Base-by-base conservation (phyloP, 2,113 vertebrate genomes). In the Caracal caracal region DNA sequence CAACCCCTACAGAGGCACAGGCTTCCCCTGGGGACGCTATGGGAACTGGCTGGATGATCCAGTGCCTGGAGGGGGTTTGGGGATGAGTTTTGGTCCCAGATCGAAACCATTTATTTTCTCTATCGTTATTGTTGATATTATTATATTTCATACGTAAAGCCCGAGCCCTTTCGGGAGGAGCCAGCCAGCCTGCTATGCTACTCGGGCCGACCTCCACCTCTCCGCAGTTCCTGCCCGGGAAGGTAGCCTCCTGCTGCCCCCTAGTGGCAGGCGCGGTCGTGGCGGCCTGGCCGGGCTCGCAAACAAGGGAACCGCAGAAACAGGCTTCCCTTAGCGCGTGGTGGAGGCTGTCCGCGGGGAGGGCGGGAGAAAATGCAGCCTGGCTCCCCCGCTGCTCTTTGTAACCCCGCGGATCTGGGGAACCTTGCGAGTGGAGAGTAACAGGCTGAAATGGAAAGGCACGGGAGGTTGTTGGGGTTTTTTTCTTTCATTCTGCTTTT, bases 221-320 rank as follows among this genome's bases (percentile, higher is more conserved):
- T 4, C 47, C 0, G 61, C 51, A 20, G 20, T 26, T 63, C 33
- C 61, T 66, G 6, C 5, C 43, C 0, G 8, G 73, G 47, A 88
- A 95, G 80, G 56, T 80, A 76, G 97, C 93, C 65, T 53, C 28
- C 28, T 17, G 81, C 95, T 96, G 96, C 96, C 97, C 95, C 70
- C 97, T 30, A 88, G 97, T 75, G 97, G 88, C 93, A 0, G 43
- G 70, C 63, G 6, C 51, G 33, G 71, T 26, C 11, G 47, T 53
- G 61, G 22, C 2, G 43, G 43, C 51, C 5, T 1, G 2, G 30
- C 0, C 33, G 35, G 17, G 53, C 53, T 81, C 15, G 6, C 33
- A 4, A 81, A 59, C 65, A 1, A 10, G 49, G 17, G 26, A 11
- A 2, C 10, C 53, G 0, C 12, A 22, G 53, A 75, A 65, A 1